A percentile compares a stretch with the other conserved stretches of the same genome.
Conservation (phyloP, 2,888 invertebrate species). For the Sinhomidia bicolor region DNA sequence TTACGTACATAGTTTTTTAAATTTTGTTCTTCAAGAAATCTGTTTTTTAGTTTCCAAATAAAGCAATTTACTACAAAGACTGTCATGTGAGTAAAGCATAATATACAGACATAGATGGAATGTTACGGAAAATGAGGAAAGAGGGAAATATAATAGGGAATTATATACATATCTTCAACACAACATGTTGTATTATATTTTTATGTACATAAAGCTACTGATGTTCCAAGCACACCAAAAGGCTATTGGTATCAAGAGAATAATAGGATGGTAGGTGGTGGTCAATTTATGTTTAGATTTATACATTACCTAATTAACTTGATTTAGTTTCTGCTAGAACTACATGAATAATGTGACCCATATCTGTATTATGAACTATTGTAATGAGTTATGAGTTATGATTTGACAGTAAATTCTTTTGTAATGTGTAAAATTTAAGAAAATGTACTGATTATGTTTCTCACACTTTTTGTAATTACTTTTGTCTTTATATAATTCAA, state of each 20-base stretch:
- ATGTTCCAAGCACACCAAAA: neutral
- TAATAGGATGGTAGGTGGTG: neutral
- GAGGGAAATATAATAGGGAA: neutral
- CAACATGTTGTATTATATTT: neutral
- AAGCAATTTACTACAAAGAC: slow-evolving; percentile 22
- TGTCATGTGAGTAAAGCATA: slow-evolving; percentile 19
- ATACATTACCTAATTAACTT: neutral
- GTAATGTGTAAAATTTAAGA: neutral
- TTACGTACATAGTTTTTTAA: neutral
- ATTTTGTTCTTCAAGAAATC: neutral
- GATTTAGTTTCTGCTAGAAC: neutral
- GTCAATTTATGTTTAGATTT: neutral
- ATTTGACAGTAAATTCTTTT: no score
- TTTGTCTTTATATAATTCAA: neutral
- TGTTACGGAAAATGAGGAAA: neutral
- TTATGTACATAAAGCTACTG: neutral
- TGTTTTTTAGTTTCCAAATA: neutral
- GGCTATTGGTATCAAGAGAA: neutral
- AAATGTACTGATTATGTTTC: neutral
- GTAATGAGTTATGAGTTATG: no score
- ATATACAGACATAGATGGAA: neutral
- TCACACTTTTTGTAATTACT: neutral
- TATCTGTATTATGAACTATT: no score
- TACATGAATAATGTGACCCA: neutral
- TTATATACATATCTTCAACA: no score